Evolutionary conservation across 1,140 invertebrate genomes (phyloP).

Genomic region (Colletes latitarsis): DNA sequence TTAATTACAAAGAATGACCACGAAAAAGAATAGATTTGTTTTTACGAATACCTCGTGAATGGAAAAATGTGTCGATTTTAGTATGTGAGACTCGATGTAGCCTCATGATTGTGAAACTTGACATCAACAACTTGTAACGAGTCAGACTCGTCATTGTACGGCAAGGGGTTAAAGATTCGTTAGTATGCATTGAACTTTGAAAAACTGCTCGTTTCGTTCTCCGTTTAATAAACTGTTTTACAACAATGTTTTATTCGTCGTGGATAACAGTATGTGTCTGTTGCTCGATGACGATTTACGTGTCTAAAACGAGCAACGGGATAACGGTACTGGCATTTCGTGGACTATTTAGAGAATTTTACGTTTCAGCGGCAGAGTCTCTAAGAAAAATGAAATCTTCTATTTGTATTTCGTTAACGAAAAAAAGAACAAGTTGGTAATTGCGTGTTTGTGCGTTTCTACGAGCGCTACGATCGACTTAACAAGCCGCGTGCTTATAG

Average conservation of each 20-base stretch:
- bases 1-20: too few species aligned
- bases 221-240: not conserved
- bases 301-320: not conserved
- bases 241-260: not conserved
- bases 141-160: too few species aligned
- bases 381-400: not conserved
- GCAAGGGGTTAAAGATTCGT: not conserved
- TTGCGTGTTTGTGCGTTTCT: not conserved
- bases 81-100: too few species aligned
- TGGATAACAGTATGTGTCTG: not conserved
- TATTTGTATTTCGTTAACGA: not conserved
- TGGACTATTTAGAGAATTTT: not conserved
- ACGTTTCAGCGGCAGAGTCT: not conserved
- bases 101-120: too few species aligned
- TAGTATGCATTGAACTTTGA: not conserved
- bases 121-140: too few species aligned
- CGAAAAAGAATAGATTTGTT: too few species aligned
- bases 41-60: too few species aligned
- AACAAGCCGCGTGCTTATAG: conserved; percentile 7
- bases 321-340: not conserved
- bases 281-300: not conserved
- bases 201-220: not conserved
- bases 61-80: too few species aligned
- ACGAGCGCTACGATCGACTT: conserved; percentile 20
- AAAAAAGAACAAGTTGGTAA: not conserved